phyloP scores from a whole-genome alignment of 2,888 invertebrate species.

The Candidula unifasciata region DNA sequence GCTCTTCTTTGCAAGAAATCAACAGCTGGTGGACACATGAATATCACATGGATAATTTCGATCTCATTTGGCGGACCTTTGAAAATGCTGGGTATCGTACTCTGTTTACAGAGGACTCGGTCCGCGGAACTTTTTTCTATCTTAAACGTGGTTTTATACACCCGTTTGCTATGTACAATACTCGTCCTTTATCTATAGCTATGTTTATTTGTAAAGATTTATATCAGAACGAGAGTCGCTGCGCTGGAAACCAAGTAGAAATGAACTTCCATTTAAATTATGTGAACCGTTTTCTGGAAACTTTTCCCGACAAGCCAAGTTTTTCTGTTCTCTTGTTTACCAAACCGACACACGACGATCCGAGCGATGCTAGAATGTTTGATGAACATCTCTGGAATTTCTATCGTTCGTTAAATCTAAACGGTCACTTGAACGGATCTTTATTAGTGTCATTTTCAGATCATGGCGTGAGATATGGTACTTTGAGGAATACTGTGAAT shows the following conservation, averaged over 20 bases:
- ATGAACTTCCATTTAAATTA: conserved; percentile 85
- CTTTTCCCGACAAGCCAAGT: conserved; percentile 80
- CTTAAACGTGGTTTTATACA: conserved; percentile 85
- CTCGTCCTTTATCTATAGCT: conserved; percentile 86
- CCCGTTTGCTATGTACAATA: conserved; percentile 91
- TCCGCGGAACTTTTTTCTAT: conserved; percentile 89
- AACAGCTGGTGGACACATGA: conserved; percentile 56
- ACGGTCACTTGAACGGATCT: conserved; percentile 67
- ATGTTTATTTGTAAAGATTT: conserved; percentile 70
- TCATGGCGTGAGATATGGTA: conserved; percentile 92
- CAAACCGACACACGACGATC: conserved; percentile 89
- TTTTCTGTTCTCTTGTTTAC: conserved; percentile 92
- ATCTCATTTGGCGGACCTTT: conserved; percentile 90
- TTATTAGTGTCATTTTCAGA: conserved; percentile 84
- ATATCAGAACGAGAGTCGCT: conserved; percentile 76
- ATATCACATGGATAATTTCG: conserved; percentile 78
- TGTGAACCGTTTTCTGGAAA: conserved; percentile 80
- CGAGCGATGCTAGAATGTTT: conserved; percentile 87
- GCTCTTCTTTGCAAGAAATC: conserved; percentile 57
- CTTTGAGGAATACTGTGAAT: conserved; percentile 88
- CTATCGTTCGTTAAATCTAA: conserved; percentile 79
- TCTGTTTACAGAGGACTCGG: conserved; percentile 89
- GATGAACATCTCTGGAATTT: conserved; percentile 84
- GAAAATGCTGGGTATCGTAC: conserved; percentile 87
- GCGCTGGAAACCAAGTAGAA: conserved; percentile 85